Conservation (phyloP, 2,797 vertebrate genomes). For the Hafferia zeledoni region DNA sequence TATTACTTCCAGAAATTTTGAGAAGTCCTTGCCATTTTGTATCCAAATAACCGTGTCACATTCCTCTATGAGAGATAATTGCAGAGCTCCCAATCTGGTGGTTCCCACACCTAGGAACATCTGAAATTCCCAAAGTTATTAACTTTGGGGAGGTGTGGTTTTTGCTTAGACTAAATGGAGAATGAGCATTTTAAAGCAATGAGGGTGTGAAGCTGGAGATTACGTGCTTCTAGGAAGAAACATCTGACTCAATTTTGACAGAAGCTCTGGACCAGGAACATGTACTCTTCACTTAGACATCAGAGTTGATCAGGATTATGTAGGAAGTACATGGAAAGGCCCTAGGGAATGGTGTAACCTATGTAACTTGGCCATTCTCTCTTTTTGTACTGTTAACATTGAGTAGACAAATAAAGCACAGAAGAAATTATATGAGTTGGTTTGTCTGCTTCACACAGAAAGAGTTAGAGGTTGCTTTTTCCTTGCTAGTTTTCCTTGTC, state of each 20-base stretch:
- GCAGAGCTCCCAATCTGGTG: not conserved
- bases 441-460: not conserved
- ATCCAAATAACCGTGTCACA: not conserved
- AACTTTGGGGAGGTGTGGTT: not conserved
- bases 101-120: not conserved
- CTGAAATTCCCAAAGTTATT: not conserved
- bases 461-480: not conserved
- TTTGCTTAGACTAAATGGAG: not conserved
- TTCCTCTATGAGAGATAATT: not conserved
- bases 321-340: not conserved
- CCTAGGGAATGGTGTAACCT: not conserved
- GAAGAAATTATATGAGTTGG: rapidly evolving
- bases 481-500: not conserved
- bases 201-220: not conserved
- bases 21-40: not conserved
- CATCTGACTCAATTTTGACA: not conserved
- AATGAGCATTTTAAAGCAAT: not conserved
- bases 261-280: not conserved
- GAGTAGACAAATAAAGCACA: not conserved
- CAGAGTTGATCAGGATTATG: not conserved
- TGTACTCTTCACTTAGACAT: not conserved
- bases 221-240: not conserved
- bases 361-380: not conserved
- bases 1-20: conserved; percentile 20
- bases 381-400: not conserved